A percentile compares a stretch with the other conserved stretches of the same genome.
These are phyloP conservation scores for Anabacerthia variegaticeps DNA, from an alignment of 2,797 vertebrate genomes.

Conservation along the genomic window DNA sequence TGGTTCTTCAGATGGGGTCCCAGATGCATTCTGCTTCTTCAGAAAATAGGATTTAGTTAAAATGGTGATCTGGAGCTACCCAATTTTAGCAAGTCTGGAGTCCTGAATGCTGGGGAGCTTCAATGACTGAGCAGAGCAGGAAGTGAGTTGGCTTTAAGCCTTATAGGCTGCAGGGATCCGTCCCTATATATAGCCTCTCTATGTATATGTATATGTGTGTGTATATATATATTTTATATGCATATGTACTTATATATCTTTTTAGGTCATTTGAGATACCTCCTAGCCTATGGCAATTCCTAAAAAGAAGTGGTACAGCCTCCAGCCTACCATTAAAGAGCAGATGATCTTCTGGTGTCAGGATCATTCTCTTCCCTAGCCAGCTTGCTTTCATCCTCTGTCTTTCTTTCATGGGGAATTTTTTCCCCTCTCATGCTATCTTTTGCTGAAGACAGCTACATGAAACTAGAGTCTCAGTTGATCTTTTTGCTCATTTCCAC, in stretches of 20 bases:
- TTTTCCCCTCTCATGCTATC: neutral
- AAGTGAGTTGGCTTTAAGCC: constrained; percentile 12
- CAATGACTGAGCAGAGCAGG: constrained; percentile 11
- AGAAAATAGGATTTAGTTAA: neutral
- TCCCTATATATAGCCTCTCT: neutral
- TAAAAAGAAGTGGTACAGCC: constrained; percentile 14
- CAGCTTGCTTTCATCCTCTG: constrained; percentile 4
- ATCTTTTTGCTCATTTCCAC: constrained; percentile 53
- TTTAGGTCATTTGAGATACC: neutral
- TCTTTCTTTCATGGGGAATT: neutral
- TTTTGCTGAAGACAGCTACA: constrained; percentile 35
- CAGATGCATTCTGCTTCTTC: neutral
- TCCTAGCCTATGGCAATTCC: neutral
- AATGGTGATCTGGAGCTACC: neutral
- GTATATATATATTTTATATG: neutral
- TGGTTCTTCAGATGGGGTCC: neutral
- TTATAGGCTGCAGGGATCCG: neutral
- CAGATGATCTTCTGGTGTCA: constrained; percentile 3
- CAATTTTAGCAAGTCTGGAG: constrained; percentile 35
- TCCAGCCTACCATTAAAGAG: neutral
- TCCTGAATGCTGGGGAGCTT: neutral
- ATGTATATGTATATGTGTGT: neutral
- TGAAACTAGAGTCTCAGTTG: constrained; percentile 1
- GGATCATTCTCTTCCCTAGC: neutral
- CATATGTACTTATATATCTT: neutral